Evolutionary conservation across 2,797 vertebrate species (phyloP).

Genomic region (Acridotheres tristis): DNA sequence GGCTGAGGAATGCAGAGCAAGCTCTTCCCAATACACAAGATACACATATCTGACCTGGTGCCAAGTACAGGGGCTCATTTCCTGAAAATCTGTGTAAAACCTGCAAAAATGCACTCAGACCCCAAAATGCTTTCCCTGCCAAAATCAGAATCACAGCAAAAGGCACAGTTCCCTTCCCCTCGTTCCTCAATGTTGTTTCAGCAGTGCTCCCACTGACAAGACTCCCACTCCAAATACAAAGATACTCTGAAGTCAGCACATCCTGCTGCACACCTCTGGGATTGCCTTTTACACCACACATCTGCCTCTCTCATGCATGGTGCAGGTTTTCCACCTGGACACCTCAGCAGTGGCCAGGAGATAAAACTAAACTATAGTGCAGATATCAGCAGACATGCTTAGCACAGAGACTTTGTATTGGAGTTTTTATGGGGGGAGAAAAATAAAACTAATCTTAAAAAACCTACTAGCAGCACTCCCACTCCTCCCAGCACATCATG

Average conservation of each 20-base stretch:
- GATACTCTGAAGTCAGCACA: background rate
- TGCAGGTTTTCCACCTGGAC: background rate
- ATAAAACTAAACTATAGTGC: background rate
- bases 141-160: background rate
- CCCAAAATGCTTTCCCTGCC: background rate
- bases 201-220: background rate
- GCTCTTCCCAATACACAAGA: background rate
- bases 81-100: background rate
- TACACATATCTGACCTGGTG: accelerated
- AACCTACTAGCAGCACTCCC: too few species aligned
- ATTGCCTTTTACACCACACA: background rate
- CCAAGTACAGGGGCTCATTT: background rate
- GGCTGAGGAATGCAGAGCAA: background rate
- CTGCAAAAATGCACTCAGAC: background rate
- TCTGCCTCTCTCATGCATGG: accelerated
- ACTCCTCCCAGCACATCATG: accelerated
- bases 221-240: background rate
- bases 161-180: background rate
- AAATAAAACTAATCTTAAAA: background rate
- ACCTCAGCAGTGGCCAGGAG: background rate
- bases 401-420: background rate
- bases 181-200: accelerated
- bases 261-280: background rate
- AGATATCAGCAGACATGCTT: accelerated
- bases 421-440: too few species aligned